Evolutionary conservation across 2,888 invertebrate genomes (phyloP).

Genomic region (Amiota minor): DNA sequence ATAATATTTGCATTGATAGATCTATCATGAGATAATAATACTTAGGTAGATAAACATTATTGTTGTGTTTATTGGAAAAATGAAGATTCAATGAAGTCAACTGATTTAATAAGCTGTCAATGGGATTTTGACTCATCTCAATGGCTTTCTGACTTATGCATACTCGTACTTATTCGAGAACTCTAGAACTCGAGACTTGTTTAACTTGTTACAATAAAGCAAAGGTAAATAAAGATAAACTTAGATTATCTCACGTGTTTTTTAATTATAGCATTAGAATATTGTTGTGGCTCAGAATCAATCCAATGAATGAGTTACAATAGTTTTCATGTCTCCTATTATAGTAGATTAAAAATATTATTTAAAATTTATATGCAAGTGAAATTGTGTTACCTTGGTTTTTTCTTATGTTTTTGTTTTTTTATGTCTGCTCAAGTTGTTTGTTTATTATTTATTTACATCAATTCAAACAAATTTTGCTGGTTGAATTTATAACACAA

Average conservation of each 20-base stretch:
- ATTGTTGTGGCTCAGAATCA: constrained; percentile 3
- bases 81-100: not conserved
- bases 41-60: no score
- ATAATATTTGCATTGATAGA: not conserved
- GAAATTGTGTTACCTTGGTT: no score
- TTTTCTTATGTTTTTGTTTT: no score
- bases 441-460: no score
- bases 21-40: not conserved
- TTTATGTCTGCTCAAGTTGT: no score
- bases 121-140: constrained; percentile 12
- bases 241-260: constrained; percentile 49
- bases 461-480: no score
- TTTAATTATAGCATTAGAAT: constrained; percentile 42
- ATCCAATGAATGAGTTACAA: constrained; percentile 26
- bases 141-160: not conserved
- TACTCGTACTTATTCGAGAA: not conserved
- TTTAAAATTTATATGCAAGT: constrained; percentile 17
- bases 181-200: constrained; percentile 44
- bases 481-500: not conserved
- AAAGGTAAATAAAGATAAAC: constrained; percentile 30
- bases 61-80: not conserved
- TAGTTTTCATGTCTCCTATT: not conserved
- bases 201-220: constrained; percentile 51
- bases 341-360: not conserved
- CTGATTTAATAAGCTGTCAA: constrained; percentile 17